Evolutionary conservation across 2,888 invertebrate species (phyloP).

Genomic region (Drosophila suboccidentalis): DNA sequence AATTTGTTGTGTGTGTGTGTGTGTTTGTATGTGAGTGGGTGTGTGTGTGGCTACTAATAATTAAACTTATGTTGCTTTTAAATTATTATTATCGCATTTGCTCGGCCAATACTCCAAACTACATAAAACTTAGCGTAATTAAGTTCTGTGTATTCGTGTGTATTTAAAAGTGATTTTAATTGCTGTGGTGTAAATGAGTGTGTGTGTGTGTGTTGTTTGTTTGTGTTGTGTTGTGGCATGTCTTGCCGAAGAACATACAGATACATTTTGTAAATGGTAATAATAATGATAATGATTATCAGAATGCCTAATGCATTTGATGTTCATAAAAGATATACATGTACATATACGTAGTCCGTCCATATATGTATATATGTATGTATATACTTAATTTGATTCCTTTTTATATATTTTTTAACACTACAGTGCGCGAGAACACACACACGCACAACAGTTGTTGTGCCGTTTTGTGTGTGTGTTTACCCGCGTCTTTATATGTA

Average conservation of each 20-base stretch:
- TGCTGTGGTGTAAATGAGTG: constrained; percentile 22
- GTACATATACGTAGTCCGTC: constrained; percentile 27
- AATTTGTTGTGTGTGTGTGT: constrained; percentile 30
- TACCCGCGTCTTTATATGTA: constrained; percentile 51
- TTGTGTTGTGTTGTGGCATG: constrained; percentile 21
- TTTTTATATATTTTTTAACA: constrained; percentile 51
- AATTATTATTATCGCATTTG: constrained; percentile 73
- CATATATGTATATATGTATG: constrained; percentile 39
- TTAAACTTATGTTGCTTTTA: constrained; percentile 70
- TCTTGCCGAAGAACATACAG: constrained; percentile 60
- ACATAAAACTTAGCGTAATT: constrained; percentile 43
- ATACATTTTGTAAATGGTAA: constrained; percentile 63
- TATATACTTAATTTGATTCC: constrained; percentile 72
- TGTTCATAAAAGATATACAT: constrained; percentile 50
- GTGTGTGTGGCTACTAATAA: constrained; percentile 40
- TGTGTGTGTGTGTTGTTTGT: background rate
- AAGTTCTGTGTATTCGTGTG: constrained; percentile 30
- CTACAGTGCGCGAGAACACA: constrained; percentile 52
- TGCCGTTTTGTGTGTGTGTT: constrained; percentile 14
- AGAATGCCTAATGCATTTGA: constrained; percentile 69
- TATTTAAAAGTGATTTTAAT: constrained; percentile 41
- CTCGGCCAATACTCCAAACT: constrained; percentile 41
- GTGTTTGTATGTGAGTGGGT: constrained; percentile 24
- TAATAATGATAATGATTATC: constrained; percentile 69
- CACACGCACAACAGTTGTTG: constrained; percentile 22